phyloP scores from a whole-genome alignment of 1,140 invertebrate genomes.

The Lucilia sericata region DNA sequence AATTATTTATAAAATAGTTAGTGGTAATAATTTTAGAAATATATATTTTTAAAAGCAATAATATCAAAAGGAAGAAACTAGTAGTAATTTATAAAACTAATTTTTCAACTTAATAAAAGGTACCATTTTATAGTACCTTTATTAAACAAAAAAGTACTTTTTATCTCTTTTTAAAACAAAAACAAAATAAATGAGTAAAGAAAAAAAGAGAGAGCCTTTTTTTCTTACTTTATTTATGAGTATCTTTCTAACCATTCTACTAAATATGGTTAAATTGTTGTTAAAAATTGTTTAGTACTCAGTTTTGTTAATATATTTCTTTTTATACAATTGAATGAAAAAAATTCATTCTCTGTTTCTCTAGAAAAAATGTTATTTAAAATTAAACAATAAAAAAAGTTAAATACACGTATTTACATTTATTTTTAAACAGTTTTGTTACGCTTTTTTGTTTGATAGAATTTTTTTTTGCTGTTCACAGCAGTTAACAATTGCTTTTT shows the following conservation, averaged over 20 bases:
- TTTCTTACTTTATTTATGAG: not conserved
- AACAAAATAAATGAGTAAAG: no score
- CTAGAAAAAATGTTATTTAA: not conserved
- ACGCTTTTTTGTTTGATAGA: not conserved
- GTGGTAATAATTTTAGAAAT: no score
- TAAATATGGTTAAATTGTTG: conserved; percentile 17
- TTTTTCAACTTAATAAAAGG: not conserved
- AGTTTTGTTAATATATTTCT: no score
- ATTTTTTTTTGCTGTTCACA: not conserved
- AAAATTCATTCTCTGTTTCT: not conserved
- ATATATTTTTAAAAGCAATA: no score
- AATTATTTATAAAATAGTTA: no score
- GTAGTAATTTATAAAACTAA: no score
- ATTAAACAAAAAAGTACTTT: no score
- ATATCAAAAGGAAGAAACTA: no score
- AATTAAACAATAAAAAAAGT: not conserved
- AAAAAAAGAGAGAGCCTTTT: no score
- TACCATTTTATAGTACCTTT: not conserved
- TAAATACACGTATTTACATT: not conserved
- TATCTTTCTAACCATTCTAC: not conserved
- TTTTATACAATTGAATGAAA: not conserved
- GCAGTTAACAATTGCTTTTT: not conserved
- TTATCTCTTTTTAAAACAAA: no score
- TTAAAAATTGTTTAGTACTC: not conserved
- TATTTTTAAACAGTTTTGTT: not conserved